Evolutionary conservation across 2,113 vertebrate genomes (phyloP).

Genomic region (Sinocyclocheilus rhinocerous): DNA sequence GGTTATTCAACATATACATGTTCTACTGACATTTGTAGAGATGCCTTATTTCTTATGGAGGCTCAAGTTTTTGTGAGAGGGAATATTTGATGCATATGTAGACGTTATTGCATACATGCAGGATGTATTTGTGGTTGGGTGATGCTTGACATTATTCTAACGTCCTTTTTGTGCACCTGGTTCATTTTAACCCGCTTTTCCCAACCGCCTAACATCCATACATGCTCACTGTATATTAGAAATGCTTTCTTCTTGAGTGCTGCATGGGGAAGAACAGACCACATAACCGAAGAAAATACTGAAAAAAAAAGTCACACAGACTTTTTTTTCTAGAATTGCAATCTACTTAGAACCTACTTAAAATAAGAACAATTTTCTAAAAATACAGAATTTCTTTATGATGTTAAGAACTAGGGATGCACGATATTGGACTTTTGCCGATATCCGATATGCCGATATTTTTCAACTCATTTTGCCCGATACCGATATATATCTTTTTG

Average conservation of each 20-base stretch:
- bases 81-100: neutral
- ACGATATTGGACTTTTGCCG: too few relatives aligned
- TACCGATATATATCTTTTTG: too few relatives aligned
- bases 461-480: too few relatives aligned
- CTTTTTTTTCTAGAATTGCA: neutral
- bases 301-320: too few relatives aligned
- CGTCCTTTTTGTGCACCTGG: slow-evolving; percentile 41
- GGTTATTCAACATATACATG: neutral
- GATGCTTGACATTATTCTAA: slow-evolving; percentile 9
- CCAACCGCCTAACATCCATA: slow-evolving; percentile 1
- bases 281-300: neutral
- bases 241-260: neutral
- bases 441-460: too few relatives aligned
- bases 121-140: slow-evolving; percentile 6
- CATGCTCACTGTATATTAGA: neutral
- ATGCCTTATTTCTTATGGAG: neutral
- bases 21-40: neutral
- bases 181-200: slow-evolving; percentile 9
- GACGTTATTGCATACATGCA: neutral
- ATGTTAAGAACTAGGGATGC: neutral
- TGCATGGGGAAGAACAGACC: neutral
- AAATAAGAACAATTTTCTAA: neutral
- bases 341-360: neutral
- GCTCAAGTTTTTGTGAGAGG: neutral
- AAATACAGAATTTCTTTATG: too few relatives aligned